Conservation (phyloP, 2,113 vertebrate species). For the Oxyura jamaicensis region DNA sequence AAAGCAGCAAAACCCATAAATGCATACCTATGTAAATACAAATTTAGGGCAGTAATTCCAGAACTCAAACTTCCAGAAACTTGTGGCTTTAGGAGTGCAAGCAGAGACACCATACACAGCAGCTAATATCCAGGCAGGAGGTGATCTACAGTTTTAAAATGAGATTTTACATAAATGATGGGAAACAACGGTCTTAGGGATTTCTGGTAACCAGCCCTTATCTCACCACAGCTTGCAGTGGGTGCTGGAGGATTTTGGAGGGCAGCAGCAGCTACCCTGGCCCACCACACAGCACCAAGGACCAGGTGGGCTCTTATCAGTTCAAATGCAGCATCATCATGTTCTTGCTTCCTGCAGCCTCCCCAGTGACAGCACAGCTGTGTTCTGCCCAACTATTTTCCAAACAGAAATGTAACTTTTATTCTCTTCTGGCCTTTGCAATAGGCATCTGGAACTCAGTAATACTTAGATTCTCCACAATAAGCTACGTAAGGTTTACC, state of each 20-base stretch:
- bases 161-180: background rate
- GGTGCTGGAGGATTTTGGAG: background rate
- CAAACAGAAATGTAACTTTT: background rate
- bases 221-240: background rate
- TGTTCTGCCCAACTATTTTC: background rate
- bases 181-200: background rate
- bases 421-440: background rate
- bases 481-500: background rate
- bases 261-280: background rate
- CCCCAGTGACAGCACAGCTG: rapidly evolving
- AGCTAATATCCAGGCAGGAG: background rate
- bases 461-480: background rate
- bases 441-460: background rate
- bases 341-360: rapidly evolving
- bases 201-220: background rate
- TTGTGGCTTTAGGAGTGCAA: background rate
- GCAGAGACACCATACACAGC: background rate
- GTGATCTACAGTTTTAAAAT: background rate
- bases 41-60: background rate
- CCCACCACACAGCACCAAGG: rapidly evolving
- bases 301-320: rapidly evolving
- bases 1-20: background rate
- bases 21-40: background rate
- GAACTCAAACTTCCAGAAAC: background rate
- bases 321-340: rapidly evolving